These are phyloP conservation scores for Neoitamus cyanurus DNA, from an alignment of 2,888 invertebrate genomes.

Conservation along the genomic window DNA sequence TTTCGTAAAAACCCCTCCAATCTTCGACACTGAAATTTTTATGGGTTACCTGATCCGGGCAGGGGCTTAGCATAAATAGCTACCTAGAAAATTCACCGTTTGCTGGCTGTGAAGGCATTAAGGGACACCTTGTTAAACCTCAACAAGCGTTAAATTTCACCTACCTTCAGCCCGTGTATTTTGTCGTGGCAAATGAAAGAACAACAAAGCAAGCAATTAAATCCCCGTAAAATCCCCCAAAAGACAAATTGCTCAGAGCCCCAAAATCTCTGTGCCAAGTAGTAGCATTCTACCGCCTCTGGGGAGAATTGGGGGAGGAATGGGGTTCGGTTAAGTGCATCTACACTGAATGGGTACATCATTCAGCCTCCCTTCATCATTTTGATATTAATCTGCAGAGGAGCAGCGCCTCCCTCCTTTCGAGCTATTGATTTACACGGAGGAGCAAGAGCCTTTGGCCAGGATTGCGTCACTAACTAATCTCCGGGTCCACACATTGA, in stretches of 20 bases:
- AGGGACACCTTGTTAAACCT: not conserved
- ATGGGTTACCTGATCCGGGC: not conserved
- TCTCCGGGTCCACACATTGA: slow-evolving; percentile 25
- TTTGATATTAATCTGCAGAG: not conserved
- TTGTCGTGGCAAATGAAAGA: not conserved
- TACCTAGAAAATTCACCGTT: not conserved
- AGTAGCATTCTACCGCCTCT: not conserved
- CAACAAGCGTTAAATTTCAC: slow-evolving; percentile 1
- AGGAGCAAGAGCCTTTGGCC: not conserved
- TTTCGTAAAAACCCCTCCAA: not conserved
- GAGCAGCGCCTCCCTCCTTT: not conserved
- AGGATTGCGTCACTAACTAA: slow-evolving; percentile 12
- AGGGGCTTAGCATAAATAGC: not conserved
- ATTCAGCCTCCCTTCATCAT: not conserved
- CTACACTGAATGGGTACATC: not conserved
- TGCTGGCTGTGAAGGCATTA: not conserved
- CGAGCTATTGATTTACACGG: not conserved
- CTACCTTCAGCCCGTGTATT: not conserved
- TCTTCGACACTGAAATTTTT: not conserved
- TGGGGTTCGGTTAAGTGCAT: not conserved
- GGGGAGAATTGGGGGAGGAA: not conserved
- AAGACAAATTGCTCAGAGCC: not conserved
- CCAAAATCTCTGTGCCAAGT: not conserved
- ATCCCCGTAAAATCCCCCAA: not conserved
- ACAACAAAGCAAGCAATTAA: not conserved